A percentile compares a stretch with the other conserved stretches of the same genome.
phyloP scores from a whole-genome alignment of 2,113 vertebrate species.

The Eupsittula cactorum region DNA sequence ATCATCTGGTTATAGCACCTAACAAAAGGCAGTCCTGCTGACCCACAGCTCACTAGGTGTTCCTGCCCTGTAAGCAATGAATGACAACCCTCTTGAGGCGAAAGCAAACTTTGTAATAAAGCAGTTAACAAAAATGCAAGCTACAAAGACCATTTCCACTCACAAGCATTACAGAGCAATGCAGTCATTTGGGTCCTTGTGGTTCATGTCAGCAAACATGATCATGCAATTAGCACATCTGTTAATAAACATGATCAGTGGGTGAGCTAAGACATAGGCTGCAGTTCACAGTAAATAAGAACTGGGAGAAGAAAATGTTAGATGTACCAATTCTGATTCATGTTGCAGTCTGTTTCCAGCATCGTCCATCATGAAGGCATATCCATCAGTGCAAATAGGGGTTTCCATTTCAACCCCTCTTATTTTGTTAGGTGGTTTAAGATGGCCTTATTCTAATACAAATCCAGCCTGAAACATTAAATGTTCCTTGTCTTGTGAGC shows the following conservation, averaged over 20 bases:
- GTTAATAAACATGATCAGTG: neutral
- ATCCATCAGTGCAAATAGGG: neutral
- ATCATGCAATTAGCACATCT: neutral
- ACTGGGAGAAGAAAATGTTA: neutral
- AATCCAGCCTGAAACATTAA: neutral
- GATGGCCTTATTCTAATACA: neutral
- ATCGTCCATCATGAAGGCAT: neutral
- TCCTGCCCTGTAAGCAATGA: neutral
- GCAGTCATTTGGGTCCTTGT: neutral
- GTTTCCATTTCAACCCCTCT: neutral
- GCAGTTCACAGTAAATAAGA: neutral
- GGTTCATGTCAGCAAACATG: neutral
- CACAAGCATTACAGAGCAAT: neutral
- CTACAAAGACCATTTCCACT: neutral
- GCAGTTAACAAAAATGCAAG: neutral
- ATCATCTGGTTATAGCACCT: neutral
- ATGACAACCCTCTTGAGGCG: neutral
- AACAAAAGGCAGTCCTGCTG: neutral
- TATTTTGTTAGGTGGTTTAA: neutral
- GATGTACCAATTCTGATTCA: neutral
- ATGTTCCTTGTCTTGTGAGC: constrained; percentile 1
- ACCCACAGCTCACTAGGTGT: neutral
- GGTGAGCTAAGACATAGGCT: neutral
- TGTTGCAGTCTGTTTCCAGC: neutral
- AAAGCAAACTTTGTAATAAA: neutral